Evolutionary conservation across 92 coral and sea anemone genomes (phyloP).

Genomic region (Blastomussa wellsi): DNA sequence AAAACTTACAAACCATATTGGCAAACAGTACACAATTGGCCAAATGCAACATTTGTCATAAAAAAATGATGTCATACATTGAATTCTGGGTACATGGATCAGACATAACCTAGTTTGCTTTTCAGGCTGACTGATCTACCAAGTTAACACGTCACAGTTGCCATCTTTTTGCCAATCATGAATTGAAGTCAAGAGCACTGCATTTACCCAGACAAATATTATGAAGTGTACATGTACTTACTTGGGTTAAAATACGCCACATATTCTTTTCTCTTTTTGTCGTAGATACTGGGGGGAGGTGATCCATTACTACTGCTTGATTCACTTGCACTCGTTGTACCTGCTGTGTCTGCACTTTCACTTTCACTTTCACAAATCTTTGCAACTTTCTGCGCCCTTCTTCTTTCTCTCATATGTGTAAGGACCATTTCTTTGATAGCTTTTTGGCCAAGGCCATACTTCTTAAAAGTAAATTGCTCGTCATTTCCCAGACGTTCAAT

Average conservation of each 20-base stretch:
- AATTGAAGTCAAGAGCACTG: background rate
- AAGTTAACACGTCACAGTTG: background rate
- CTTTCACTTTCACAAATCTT: background rate
- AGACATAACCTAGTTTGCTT: background rate
- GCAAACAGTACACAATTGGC: conserved; percentile 3
- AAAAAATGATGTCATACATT: background rate
- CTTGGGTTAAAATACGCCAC: conserved; percentile 28
- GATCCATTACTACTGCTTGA: conserved; percentile 28
- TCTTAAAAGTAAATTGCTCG: conserved; percentile 10
- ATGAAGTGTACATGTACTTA: background rate
- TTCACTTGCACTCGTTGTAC: conserved; percentile 21
- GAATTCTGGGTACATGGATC: background rate
- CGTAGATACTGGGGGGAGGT: conserved; percentile 12
- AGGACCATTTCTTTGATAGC: conserved; percentile 27
- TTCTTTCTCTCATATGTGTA: conserved; percentile 27
- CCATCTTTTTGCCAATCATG: too few relatives aligned
- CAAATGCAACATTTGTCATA: background rate
- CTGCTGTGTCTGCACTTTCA: background rate
- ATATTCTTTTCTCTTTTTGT: conserved; percentile 14
- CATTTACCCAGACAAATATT: background rate
- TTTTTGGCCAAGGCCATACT: conserved; percentile 19
- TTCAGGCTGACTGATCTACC: background rate
- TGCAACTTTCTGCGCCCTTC: conserved; percentile 22
- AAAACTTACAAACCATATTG: background rate
- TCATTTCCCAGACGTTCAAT: conserved; percentile 11